Percentiles rank a stretch among this genome's conserved stretches.
Evolutionary conservation across 1,140 invertebrate genomes (phyloP).

Genomic region (Xylocopa sonorina): DNA sequence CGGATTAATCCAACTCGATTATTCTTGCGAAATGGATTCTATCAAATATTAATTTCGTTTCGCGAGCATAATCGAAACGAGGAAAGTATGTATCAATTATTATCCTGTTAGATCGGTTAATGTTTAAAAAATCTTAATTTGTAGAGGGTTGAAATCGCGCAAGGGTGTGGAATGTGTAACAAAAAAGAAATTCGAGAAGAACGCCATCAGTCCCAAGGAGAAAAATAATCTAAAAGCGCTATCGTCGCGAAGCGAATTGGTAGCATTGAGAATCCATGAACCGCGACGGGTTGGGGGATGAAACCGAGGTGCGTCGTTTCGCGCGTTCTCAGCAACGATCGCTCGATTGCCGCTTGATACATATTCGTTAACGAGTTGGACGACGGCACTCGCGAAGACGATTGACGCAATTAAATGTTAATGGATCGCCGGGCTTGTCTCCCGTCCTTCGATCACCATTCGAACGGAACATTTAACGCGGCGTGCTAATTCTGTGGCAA

Average conservation of each 20-base stretch:
- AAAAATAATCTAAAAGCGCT: conserved; percentile 30
- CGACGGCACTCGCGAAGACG: conserved; percentile 13
- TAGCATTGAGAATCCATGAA: conserved; percentile 1
- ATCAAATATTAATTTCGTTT: no score
- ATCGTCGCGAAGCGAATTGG: not conserved
- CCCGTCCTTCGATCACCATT: not conserved
- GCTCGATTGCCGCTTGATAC: conserved; percentile 8
- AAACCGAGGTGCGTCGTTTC: not conserved
- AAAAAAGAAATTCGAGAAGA: conserved; percentile 13
- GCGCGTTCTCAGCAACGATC: not conserved
- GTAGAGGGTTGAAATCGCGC: conserved; percentile 17
- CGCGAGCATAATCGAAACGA: no score
- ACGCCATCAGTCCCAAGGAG: not conserved
- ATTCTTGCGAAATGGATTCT: no score
- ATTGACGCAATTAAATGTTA: conserved; percentile 26
- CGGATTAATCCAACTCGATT: not conserved
- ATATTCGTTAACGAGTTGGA: conserved; percentile 25
- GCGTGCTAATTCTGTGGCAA: no score
- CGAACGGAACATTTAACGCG: not conserved
- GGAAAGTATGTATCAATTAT: no score
- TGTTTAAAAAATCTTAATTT: no score
- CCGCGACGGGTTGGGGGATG: not conserved
- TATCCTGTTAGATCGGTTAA: no score
- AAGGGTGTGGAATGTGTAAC: not conserved
- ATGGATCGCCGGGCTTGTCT: not conserved